Evolutionary conservation across 2,113 vertebrate genomes (phyloP).

Genomic region (Solea senegalensis): DNA sequence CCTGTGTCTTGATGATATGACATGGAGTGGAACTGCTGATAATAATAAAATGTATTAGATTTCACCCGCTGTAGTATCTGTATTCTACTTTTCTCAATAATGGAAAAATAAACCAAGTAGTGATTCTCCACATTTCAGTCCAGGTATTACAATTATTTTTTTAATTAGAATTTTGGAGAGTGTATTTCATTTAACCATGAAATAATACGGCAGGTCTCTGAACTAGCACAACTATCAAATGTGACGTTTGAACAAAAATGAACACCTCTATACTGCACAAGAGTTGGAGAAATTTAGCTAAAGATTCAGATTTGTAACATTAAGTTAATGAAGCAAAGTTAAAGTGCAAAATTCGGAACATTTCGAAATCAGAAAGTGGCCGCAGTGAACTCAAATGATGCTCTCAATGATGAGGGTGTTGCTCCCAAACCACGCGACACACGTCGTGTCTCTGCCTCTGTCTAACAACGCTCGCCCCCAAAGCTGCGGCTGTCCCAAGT

Average conservation of each 20-base stretch:
- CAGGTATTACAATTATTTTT: not conserved
- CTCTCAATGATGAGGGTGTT: not conserved
- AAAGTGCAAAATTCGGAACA: not conserved
- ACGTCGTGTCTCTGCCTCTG: constrained; percentile 44
- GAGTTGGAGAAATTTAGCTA: too few relatives aligned
- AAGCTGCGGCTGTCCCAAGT: constrained; percentile 43
- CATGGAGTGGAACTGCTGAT: constrained; percentile 10
- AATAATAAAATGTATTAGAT: not conserved
- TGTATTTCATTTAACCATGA: not conserved
- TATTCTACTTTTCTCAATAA: not conserved
- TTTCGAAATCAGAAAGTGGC: not conserved
- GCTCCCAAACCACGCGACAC: constrained; percentile 34
- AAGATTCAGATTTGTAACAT: not conserved
- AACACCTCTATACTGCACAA: too few relatives aligned
- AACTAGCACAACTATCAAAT: too few relatives aligned
- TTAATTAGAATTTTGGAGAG: not conserved
- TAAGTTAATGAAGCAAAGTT: not conserved
- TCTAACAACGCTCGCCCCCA: constrained; percentile 39
- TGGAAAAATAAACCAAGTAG: not conserved
- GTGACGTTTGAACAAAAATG: not conserved
- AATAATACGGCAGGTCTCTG: not conserved
- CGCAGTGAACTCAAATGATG: not conserved
- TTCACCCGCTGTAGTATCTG: not conserved
- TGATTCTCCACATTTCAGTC: too few relatives aligned
- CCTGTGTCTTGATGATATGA: constrained; percentile 21